phyloP scores from a whole-genome alignment of 2,797 vertebrate genomes.

The Oryzias sinensis region DNA sequence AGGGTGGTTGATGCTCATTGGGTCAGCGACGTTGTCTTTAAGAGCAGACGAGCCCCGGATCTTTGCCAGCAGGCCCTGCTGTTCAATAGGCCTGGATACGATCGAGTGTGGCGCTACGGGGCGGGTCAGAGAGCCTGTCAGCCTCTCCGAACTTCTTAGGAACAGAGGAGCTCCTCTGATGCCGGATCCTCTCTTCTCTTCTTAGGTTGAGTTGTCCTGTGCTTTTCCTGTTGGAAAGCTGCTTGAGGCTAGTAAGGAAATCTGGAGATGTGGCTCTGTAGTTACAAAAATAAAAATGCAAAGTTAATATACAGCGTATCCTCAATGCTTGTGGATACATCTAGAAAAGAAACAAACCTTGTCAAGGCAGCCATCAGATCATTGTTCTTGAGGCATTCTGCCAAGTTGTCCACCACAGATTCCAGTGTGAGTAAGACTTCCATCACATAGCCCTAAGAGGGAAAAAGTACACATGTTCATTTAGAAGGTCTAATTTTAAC shows the following conservation, averaged over 20 bases:
- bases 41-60: constrained; percentile 82
- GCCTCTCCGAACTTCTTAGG: constrained; percentile 96
- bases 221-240: constrained; percentile 90
- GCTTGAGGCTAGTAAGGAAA: constrained; percentile 84
- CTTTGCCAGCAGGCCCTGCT: constrained; percentile 83
- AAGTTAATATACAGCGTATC: not conserved
- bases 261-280: constrained; percentile 93
- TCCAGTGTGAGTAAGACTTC: constrained; percentile 95
- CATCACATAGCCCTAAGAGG: constrained; percentile 92
- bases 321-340: not conserved
- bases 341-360: constrained; percentile 74
- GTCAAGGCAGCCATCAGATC: constrained; percentile 90
- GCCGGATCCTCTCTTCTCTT: constrained; percentile 85
- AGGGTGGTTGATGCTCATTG: constrained; percentile 89
- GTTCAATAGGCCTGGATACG: constrained; percentile 93
- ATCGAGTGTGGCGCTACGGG: constrained; percentile 93
- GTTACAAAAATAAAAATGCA: constrained; percentile 5
- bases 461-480: not conserved
- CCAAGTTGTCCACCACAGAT: constrained; percentile 93
- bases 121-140: constrained; percentile 81
- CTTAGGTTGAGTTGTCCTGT: constrained; percentile 88
- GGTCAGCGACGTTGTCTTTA: constrained; percentile 83
- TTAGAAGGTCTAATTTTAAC: too few relatives aligned
- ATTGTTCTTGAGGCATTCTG: constrained; percentile 95
- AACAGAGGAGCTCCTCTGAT: constrained; percentile 97